Percentiles rank a stretch among this genome's conserved stretches.
phyloP scores from a whole-genome alignment of 1,140 invertebrate species.

The Drosophila ambigua region DNA sequence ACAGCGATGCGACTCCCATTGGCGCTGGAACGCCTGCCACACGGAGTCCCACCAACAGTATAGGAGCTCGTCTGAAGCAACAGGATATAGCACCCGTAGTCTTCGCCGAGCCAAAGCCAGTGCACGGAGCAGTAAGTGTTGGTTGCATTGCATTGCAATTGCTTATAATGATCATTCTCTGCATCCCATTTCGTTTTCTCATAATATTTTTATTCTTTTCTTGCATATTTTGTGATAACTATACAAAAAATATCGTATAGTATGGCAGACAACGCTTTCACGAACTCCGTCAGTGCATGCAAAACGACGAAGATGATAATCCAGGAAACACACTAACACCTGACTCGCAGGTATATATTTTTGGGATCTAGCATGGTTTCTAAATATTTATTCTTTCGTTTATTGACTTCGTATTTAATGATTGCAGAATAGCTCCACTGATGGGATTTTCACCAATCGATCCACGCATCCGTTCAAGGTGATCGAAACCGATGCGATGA shows the following conservation, averaged over 20 bases:
- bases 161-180: neutral
- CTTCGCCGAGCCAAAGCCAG: slow-evolving; percentile 76
- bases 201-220: slow-evolving; percentile 73
- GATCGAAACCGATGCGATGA: slow-evolving; percentile 93
- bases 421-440: slow-evolving; percentile 84
- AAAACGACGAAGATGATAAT: slow-evolving; percentile 91
- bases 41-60: slow-evolving; percentile 74
- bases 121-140: slow-evolving; percentile 65
- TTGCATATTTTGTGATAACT: slow-evolving; percentile 68
- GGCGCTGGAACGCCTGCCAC: slow-evolving; percentile 77
- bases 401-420: slow-evolving; percentile 13
- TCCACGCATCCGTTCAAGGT: slow-evolving; percentile 90
- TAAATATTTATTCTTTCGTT: slow-evolving; percentile 7
- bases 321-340: slow-evolving; percentile 88
- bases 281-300: slow-evolving; percentile 92
- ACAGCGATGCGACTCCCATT: slow-evolving; percentile 80
- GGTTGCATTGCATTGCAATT: too few species aligned
- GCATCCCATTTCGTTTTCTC: slow-evolving; percentile 56
- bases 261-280: slow-evolving; percentile 88
- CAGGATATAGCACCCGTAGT: slow-evolving; percentile 48
- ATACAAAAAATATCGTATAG: slow-evolving; percentile 57
- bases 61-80: slow-evolving; percentile 69
- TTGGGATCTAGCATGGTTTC: slow-evolving; percentile 28
- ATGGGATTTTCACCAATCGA: slow-evolving; percentile 85
- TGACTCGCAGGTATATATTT: slow-evolving; percentile 89